These are phyloP conservation scores for Drosophila nebulosa DNA, from an alignment of 1,140 invertebrate genomes.

Conservation along the genomic window DNA sequence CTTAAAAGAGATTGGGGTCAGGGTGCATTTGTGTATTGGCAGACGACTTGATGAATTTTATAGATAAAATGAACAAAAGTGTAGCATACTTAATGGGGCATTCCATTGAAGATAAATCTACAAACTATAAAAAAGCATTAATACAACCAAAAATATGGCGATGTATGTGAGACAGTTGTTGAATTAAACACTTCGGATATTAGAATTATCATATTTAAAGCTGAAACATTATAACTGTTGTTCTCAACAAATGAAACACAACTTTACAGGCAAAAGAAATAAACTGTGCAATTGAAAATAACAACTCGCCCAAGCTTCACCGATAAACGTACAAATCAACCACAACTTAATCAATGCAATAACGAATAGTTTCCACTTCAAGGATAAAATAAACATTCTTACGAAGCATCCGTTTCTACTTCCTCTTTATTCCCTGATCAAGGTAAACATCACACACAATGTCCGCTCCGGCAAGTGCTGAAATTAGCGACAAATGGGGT, in stretches of 20 bases:
- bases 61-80: background rate
- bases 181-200: no score
- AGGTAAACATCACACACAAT: conserved; percentile 16
- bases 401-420: background rate
- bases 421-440: background rate
- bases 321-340: background rate
- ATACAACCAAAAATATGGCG: no score
- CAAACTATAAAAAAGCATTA: no score
- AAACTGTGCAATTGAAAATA: no score
- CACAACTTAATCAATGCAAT: background rate
- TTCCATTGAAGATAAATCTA: background rate
- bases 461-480: conserved; percentile 29
- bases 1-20: background rate
- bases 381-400: background rate
- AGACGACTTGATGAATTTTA: background rate
- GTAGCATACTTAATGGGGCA: conserved; percentile 24
- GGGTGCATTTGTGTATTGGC: no score
- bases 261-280: no score
- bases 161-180: no score
- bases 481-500: conserved; percentile 60
- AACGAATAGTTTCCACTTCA: background rate
- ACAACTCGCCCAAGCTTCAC: no score
- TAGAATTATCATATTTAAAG: no score
- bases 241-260: no score
- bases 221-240: no score